Conservation (phyloP, 2,113 vertebrate species). For the Dicentrarchus labrax region DNA sequence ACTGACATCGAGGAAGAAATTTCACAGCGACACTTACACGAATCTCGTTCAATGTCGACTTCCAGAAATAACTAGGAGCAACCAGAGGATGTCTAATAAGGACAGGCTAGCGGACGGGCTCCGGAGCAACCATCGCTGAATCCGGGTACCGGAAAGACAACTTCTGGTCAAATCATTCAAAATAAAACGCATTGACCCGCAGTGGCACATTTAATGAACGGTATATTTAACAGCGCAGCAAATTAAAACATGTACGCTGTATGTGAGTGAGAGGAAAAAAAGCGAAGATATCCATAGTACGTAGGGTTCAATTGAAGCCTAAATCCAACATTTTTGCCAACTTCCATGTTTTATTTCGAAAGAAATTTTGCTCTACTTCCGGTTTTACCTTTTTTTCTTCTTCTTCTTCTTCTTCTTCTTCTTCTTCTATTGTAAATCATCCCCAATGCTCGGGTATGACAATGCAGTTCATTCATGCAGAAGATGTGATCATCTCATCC, state of each 20-base stretch:
- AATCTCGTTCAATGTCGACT: too few species aligned
- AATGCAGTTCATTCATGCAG: too few species aligned
- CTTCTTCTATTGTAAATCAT: too few species aligned
- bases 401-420: not conserved
- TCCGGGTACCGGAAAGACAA: accelerated
- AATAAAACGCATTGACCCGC: constrained; percentile 19
- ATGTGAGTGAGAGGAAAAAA: not conserved
- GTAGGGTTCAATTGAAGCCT: not conserved
- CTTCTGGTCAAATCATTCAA: constrained; percentile 30
- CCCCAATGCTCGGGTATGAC: too few species aligned
- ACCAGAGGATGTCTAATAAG: too few species aligned
- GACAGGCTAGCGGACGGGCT: too few species aligned
- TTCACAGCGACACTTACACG: not conserved
- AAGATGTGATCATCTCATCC: too few species aligned
- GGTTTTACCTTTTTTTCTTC: not conserved
- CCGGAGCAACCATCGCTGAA: not conserved
- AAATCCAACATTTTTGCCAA: not conserved
- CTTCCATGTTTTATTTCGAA: not conserved
- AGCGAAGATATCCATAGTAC: accelerated
- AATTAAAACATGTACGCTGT: not conserved
- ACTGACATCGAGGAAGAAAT: not conserved
- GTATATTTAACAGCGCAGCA: not conserved
- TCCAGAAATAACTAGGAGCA: too few species aligned
- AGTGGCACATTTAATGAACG: not conserved
- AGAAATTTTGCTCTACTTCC: not conserved